A percentile compares a stretch with the other conserved stretches of the same genome.
phyloP scores from a whole-genome alignment of 2,888 invertebrate genomes.

The Helobdella robusta region DNA sequence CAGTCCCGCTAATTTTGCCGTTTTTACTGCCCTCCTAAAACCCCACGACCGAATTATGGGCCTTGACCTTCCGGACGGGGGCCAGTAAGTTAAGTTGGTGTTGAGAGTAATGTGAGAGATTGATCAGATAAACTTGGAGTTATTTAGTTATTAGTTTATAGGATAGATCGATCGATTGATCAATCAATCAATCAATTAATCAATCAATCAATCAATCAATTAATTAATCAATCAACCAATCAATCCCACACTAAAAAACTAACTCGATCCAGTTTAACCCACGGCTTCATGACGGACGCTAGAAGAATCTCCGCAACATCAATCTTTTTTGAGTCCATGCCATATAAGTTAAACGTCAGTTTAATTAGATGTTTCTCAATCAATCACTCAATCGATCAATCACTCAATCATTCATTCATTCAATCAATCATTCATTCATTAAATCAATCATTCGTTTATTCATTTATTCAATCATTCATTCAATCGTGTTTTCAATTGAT shows the following conservation, averaged over 20 bases:
- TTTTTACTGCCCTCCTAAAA: conserved; percentile 72
- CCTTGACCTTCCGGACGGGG: conserved; percentile 88
- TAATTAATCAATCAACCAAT: no score
- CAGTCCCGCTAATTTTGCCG: conserved; percentile 91
- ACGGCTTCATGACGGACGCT: conserved; percentile 71
- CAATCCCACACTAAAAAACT: no score
- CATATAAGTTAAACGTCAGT: conserved; percentile 67
- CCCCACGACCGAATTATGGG: conserved; percentile 94
- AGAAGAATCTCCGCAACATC: conserved; percentile 93
- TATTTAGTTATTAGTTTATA: no score
- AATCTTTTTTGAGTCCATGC: conserved; percentile 94
- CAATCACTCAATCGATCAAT: no score
- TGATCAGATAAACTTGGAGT: not conserved
- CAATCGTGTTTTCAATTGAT: conserved; percentile 1
- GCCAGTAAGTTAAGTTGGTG: conserved; percentile 56
- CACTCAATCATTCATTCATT: no score
- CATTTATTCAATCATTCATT: no score
- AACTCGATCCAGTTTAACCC: conserved; percentile 44
- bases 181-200: no score
- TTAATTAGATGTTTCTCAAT: no score
- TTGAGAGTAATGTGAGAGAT: not conserved
- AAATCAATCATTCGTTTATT: no score
- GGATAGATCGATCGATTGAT: no score
- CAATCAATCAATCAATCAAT: no score
- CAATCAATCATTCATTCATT: no score